A percentile compares a stretch with the other conserved stretches of the same genome.
Evolutionary conservation across 2,888 invertebrate genomes (phyloP).

Genomic region (Athalia circularis): DNA sequence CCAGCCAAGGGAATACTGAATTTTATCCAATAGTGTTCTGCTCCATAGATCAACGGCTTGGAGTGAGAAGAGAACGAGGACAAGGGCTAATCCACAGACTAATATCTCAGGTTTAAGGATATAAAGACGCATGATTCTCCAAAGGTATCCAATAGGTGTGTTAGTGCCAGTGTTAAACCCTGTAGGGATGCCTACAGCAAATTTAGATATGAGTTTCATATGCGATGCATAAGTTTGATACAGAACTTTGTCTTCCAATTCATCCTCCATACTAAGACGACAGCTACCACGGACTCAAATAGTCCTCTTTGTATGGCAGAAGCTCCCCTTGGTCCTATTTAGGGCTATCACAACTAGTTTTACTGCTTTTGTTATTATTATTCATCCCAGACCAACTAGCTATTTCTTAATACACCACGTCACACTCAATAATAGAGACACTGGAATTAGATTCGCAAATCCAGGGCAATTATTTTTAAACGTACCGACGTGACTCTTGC

Average conservation of each 20-base stretch:
- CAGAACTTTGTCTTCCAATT: constrained; percentile 90
- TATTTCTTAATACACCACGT: too few species aligned
- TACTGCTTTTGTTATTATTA: too few species aligned
- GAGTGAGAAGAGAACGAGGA: constrained; percentile 86
- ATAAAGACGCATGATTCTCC: constrained; percentile 87
- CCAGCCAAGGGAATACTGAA: constrained; percentile 81
- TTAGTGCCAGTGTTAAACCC: constrained; percentile 76
- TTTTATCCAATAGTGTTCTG: constrained; percentile 82
- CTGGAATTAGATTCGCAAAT: too few species aligned
- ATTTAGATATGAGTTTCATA: constrained; percentile 89
- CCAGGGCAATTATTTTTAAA: too few species aligned
- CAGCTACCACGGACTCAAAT: too few species aligned
- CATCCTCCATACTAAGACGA: constrained; percentile 87
- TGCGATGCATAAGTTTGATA: constrained; percentile 92
- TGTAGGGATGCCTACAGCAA: constrained; percentile 83
- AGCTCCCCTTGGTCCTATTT: too few species aligned
- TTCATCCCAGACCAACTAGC: too few species aligned
- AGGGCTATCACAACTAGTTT: too few species aligned
- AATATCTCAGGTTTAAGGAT: constrained; percentile 88
- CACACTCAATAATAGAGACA: too few species aligned
- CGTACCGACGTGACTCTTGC: too few species aligned
- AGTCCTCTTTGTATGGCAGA: too few species aligned
- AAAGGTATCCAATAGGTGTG: constrained; percentile 84
- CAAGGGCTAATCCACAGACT: constrained; percentile 82
- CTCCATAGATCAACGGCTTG: constrained; percentile 91